These are phyloP conservation scores for Zygothrica quintamaculata DNA, from an alignment of 2,888 invertebrate species.

Conservation along the genomic window DNA sequence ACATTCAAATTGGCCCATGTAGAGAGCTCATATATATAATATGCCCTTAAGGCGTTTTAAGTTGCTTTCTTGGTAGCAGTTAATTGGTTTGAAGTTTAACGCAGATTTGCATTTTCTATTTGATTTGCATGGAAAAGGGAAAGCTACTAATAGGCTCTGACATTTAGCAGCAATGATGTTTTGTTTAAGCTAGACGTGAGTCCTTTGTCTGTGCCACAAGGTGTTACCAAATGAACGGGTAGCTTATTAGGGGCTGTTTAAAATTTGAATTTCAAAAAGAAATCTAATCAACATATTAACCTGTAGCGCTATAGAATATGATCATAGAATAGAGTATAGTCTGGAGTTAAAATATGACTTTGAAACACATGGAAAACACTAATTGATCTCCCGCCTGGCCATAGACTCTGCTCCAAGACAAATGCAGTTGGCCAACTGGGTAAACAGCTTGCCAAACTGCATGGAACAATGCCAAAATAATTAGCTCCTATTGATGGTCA, in stretches of 20 bases:
- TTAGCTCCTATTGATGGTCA: constrained; percentile 69
- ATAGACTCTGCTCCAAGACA: constrained; percentile 51
- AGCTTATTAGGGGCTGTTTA: constrained; percentile 34
- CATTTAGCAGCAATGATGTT: constrained; percentile 9
- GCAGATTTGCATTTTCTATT: constrained; percentile 63
- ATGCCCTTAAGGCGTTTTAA: constrained; percentile 72
- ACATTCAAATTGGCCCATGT: constrained; percentile 66
- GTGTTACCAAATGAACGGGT: constrained; percentile 62
- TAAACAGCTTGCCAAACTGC: constrained; percentile 62
- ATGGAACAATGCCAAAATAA: constrained; percentile 68
- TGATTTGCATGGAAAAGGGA: constrained; percentile 13
- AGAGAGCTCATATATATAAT: constrained; percentile 20
- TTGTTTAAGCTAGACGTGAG: constrained; percentile 49
- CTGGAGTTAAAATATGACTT: constrained; percentile 1
- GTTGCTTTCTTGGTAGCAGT: constrained; percentile 71
- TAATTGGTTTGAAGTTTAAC: constrained; percentile 76
- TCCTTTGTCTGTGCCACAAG: constrained; percentile 45
- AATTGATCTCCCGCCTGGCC: constrained; percentile 55
- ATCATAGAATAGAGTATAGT: background rate
- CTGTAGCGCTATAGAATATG: constrained; percentile 21
- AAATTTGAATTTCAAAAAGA: too few species aligned
- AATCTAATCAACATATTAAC: constrained; percentile 30
- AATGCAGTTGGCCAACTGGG: constrained; percentile 7
- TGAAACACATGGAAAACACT: constrained; percentile 30
- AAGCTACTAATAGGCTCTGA: constrained; percentile 24